phyloP scores from a whole-genome alignment of 2,797 vertebrate genomes.

The Steatocranus sp. region DNA sequence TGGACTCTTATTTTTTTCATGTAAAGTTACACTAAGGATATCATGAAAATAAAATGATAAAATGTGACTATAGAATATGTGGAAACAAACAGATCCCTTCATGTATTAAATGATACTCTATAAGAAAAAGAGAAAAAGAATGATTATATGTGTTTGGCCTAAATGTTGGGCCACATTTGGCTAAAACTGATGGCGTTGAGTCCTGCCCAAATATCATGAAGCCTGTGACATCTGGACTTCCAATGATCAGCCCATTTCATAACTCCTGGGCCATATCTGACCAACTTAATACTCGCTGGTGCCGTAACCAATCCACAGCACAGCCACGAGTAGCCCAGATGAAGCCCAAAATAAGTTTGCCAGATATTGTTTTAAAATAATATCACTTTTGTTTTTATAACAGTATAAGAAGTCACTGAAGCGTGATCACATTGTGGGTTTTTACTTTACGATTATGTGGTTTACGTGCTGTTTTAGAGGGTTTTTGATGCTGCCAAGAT shows the following conservation, averaged over 20 bases:
- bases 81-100: neutral
- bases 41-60: neutral
- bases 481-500: conserved; percentile 4
- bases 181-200: neutral
- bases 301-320: neutral
- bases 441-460: neutral
- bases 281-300: neutral
- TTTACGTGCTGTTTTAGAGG: conserved; percentile 4
- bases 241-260: neutral
- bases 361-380: neutral
- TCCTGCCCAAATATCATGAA: neutral
- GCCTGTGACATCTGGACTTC: neutral
- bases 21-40: neutral
- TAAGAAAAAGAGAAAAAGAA: neutral
- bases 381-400: neutral
- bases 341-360: neutral
- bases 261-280: neutral
- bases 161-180: neutral
- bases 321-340: neutral
- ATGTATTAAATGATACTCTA: neutral
- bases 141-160: neutral
- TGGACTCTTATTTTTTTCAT: neutral
- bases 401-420: neutral
- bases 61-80: neutral
- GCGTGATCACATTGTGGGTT: neutral